Evolutionary conservation across 2,888 invertebrate genomes (phyloP).

Genomic region (Cacoxenus indagator): DNA sequence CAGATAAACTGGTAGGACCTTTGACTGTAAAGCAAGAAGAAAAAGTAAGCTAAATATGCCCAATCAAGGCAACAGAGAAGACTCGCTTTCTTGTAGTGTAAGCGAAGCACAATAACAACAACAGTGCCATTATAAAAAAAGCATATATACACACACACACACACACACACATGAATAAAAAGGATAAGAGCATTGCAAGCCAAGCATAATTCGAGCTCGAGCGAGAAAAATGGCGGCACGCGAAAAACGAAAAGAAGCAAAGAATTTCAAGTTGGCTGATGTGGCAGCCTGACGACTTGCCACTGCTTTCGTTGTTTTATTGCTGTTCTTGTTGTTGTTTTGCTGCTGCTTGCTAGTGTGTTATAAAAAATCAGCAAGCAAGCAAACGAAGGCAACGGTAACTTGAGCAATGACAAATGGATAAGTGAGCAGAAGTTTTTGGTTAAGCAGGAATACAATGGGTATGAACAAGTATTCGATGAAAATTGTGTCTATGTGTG

Average conservation of each 20-base stretch:
- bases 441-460: conserved; percentile 45
- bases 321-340: conserved; percentile 42
- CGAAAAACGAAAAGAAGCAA: conserved; percentile 42
- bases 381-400: not conserved
- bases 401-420: conserved; percentile 8
- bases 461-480: conserved; percentile 41
- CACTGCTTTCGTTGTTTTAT: not conserved
- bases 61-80: conserved; percentile 53
- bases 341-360: conserved; percentile 40
- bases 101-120: conserved; percentile 36
- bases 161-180: conserved; percentile 57
- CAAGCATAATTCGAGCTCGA: conserved; percentile 54
- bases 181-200: conserved; percentile 65
- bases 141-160: not conserved
- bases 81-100: not conserved
- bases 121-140: conserved; percentile 23
- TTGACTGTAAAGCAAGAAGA: conserved; percentile 45
- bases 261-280: conserved; percentile 61
- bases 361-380: conserved; percentile 29
- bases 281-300: conserved; percentile 39
- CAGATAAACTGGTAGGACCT: conserved; percentile 27
- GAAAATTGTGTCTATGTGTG: conserved; percentile 1
- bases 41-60: conserved; percentile 64
- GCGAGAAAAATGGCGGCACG: conserved; percentile 61
- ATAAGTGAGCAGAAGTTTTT: conserved; percentile 41